These are phyloP conservation scores for Mionectes macconnelli DNA, from an alignment of 2,113 vertebrate species.

Conservation along the genomic window DNA sequence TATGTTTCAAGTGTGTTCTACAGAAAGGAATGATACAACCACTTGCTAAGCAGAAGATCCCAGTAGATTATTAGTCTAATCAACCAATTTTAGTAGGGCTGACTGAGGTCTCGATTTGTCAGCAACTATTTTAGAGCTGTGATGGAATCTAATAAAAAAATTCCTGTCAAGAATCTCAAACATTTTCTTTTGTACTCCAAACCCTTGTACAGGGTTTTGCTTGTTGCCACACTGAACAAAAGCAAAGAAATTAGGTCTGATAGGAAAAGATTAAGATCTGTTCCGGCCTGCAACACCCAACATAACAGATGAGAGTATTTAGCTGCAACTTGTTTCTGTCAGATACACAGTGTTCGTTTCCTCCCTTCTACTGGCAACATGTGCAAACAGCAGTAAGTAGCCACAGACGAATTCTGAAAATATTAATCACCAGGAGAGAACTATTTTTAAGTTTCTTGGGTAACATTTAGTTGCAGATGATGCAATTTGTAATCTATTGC, in stretches of 20 bases:
- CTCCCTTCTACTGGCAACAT: neutral
- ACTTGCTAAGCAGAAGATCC: neutral
- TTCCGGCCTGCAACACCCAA: neutral
- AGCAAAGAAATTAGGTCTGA: neutral
- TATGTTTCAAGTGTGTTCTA: neutral
- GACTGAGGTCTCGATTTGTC: neutral
- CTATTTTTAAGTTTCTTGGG: neutral
- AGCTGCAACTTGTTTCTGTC: neutral
- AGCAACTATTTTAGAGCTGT: neutral
- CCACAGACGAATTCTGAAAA: neutral
- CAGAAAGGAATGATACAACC: neutral
- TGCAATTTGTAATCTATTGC: neutral
- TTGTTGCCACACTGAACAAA: neutral
- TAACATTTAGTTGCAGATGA: neutral
- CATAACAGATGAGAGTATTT: neutral
- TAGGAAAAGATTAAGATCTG: neutral
- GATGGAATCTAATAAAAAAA: neutral
- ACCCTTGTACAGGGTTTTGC: neutral
- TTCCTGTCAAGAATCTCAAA: neutral
- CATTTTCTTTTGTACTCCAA: neutral
- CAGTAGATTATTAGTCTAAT: neutral
- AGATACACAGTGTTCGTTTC: neutral
- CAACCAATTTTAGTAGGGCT: neutral
- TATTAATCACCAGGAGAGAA: neutral
- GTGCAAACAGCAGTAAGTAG: neutral